Conservation (phyloP, 2,113 vertebrate species). For the Engraulis encrasicolus region DNA sequence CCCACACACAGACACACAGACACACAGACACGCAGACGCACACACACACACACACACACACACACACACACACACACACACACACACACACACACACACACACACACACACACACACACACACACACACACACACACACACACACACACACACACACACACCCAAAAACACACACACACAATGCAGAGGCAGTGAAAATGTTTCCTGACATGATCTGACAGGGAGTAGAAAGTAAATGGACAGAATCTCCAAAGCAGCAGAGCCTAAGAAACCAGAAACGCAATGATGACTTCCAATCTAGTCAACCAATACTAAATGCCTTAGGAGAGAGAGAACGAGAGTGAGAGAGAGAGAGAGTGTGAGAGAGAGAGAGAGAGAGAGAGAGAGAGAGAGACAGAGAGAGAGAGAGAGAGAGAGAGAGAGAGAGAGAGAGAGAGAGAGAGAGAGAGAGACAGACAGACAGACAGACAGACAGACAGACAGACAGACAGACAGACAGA, state of each 20-base stretch:
- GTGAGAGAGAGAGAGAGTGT: neutral
- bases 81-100: too few species aligned
- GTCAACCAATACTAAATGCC: slow-evolving; percentile 9
- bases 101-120: too few species aligned
- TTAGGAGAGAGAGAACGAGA: neutral
- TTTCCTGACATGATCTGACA: neutral
- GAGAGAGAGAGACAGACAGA: neutral
- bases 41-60: too few species aligned
- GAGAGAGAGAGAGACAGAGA: neutral
- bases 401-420: neutral
- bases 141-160: neutral
- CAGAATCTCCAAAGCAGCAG: neutral
- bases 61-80: too few species aligned
- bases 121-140: too few species aligned
- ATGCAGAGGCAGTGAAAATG: neutral
- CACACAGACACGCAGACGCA: too few species aligned
- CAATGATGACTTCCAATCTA: slow-evolving; percentile 13
- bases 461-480: neutral
- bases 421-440: neutral
- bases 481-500: neutral
- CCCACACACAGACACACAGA: too few species aligned
- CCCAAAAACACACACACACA: neutral
- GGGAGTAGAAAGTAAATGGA: neutral
- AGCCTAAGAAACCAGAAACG: neutral
- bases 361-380: neutral